Conservation (phyloP, 2,888 invertebrate species). For the Tiliacea aurago region DNA sequence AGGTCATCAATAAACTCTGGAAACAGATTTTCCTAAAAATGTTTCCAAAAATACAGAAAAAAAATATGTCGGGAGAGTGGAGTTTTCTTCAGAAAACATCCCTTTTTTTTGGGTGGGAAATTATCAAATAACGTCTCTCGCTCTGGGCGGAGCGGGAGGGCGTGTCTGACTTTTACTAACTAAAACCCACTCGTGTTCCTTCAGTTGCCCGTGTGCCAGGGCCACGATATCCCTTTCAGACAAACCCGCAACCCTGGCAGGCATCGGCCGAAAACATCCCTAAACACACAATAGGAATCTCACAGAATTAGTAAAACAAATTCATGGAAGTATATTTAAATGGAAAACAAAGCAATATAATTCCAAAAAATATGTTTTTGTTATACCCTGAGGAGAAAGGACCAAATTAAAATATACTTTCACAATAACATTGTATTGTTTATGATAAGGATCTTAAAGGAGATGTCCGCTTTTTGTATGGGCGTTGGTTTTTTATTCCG, state of each 20-base stretch:
- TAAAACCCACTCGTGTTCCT: too few species aligned
- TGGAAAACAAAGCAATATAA: conserved; percentile 4
- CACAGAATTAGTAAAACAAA: not conserved
- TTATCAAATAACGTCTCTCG: too few species aligned
- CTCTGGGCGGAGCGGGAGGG: too few species aligned
- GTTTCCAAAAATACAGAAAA: not conserved
- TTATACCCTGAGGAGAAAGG: not conserved
- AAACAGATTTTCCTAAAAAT: not conserved
- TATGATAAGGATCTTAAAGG: not conserved
- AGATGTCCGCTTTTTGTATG: too few species aligned
- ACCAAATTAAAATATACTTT: not conserved
- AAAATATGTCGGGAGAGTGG: too few species aligned
- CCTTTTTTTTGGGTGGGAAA: too few species aligned
- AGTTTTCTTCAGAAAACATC: not conserved
- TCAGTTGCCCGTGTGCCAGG: too few species aligned
- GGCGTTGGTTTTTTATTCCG: too few species aligned
- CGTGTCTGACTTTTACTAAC: too few species aligned
- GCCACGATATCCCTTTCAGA: too few species aligned
- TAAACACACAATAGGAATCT: not conserved
- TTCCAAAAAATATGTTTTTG: not conserved
- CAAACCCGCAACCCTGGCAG: too few species aligned
- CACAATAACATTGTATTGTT: not conserved
- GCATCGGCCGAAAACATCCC: conserved; percentile 3
- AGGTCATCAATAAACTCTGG: conserved; percentile 11
- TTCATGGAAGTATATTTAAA: not conserved